Evolutionary conservation across 1,140 invertebrate genomes (phyloP), one percentile per base, ranked within the genome.

Genomic region (Cotesia vestalis): DNA sequence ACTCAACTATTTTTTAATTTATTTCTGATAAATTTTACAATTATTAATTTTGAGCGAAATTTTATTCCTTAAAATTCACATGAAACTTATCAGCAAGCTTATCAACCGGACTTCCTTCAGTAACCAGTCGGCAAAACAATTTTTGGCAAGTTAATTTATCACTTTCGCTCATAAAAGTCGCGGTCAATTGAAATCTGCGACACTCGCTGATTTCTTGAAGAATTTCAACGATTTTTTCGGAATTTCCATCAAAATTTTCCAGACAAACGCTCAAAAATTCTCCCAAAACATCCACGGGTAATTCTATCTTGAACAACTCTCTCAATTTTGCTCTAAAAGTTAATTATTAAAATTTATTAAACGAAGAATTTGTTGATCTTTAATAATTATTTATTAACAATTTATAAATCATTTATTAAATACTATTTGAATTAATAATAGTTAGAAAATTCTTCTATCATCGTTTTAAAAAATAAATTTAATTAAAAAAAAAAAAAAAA

Each of bases 151-250:
- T 66, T 27, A 52, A 61, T 62, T 70, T 80, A 2, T 82, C 76
- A 5, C 74, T 51, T 17, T 77, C 36, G 3, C 63, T 27, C 71
- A 83, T 76, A 59, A 84, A 84, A 64, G 46, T 72, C 0, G 80
- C 4, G 14, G 75, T 76, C 51, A 83, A 38, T 53, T 76, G 11
- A 53, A 85, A 85, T 70, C 84, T 77, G 8, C 80, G 79, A 57
- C 81, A 85, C 34, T 77, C 52, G 35, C 77, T 78, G 1, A 84
- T 52, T 46, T 69, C 77, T 38, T 2, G 38, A 14, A 85, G 66
- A 66, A 85, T 34, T 34, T 83, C 78, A n/a, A 79, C 27, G 6
- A 83, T 67, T 11, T 12, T 8, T 9, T 66, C 52, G 5, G 64
- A 8, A 36, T 77, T 72, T 34, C 1, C 8, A 53, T 46, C 14